phyloP scores from a whole-genome alignment of 2,888 invertebrate species.

The Drosophila mulleri region DNA sequence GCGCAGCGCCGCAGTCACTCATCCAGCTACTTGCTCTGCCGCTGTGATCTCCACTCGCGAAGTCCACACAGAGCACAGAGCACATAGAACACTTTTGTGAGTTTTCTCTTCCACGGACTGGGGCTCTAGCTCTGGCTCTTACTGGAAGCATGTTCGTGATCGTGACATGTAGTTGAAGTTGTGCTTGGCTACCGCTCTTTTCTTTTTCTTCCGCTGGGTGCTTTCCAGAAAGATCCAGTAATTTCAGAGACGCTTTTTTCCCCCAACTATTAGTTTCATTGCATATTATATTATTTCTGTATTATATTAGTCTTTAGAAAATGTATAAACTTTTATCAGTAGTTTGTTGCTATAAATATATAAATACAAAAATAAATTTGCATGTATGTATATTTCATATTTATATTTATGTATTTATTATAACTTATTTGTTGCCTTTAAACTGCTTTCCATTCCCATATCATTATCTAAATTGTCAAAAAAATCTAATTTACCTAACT shows the following conservation, averaged over 20 bases:
- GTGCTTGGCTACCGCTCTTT: slow-evolving; percentile 43
- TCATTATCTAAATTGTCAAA: no score
- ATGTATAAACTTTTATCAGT: no score
- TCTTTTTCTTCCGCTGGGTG: slow-evolving; percentile 14
- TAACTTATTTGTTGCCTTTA: no score
- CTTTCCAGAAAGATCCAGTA: slow-evolving; percentile 31
- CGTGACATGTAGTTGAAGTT: slow-evolving; percentile 54
- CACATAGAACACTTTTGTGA: slow-evolving; percentile 5
- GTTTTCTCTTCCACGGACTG: background rate
- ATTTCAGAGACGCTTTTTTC: slow-evolving; percentile 3
- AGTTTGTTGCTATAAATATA: no score
- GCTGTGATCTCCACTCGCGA: slow-evolving; percentile 41
- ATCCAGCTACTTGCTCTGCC: slow-evolving; percentile 38
- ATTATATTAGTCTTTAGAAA: background rate
- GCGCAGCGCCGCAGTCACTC: slow-evolving; percentile 50
- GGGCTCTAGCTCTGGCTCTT: slow-evolving; percentile 1
- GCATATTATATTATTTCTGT: background rate
- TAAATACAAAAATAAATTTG: no score
- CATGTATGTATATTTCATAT: no score
- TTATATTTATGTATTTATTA: no score
- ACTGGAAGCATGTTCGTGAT: slow-evolving; percentile 38
- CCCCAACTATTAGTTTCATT: slow-evolving; percentile 9
- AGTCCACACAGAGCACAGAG: background rate
- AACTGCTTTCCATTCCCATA: no score
- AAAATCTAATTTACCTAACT: no score